phyloP scores from a whole-genome alignment of 2,888 invertebrate species.

The Podotricha telesiphe region DNA sequence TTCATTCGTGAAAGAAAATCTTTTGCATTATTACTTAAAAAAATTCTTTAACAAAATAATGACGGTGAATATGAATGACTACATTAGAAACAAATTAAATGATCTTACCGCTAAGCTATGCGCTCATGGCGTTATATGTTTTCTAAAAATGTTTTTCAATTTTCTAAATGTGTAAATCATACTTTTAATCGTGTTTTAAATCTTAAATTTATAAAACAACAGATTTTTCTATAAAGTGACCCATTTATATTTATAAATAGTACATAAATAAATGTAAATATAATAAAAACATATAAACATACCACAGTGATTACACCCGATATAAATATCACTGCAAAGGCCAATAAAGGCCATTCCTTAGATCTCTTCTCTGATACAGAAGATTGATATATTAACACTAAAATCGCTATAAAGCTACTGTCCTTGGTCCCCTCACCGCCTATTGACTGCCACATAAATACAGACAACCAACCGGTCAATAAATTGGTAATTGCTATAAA shows the following conservation, averaged over 20 bases:
- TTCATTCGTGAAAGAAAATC: too few relatives aligned
- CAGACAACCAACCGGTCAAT: conserved; percentile 82
- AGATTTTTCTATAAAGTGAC: too few relatives aligned
- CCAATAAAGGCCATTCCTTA: conserved; percentile 83
- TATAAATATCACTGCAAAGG: conserved; percentile 80
- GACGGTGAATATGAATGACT: too few relatives aligned
- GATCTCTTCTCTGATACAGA: conserved; percentile 71
- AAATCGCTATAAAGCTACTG: conserved; percentile 82
- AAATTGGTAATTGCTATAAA: conserved; percentile 82
- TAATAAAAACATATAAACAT: conserved; percentile 52
- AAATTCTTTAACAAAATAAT: too few relatives aligned
- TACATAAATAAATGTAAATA: background rate
- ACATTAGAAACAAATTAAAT: too few relatives aligned
- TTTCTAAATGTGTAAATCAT: too few relatives aligned
- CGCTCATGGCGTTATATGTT: too few relatives aligned
- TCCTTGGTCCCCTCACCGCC: conserved; percentile 70
- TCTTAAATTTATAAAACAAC: too few relatives aligned
- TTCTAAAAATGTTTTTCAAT: too few relatives aligned
- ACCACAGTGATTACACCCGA: conserved; percentile 86
- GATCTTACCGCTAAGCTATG: too few relatives aligned
- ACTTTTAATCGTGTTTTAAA: too few relatives aligned
- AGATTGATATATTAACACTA: conserved; percentile 85
- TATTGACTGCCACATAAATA: conserved; percentile 81
- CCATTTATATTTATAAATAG: background rate
- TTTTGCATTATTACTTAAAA: too few relatives aligned